Conservation (phyloP, 2,113 vertebrate species). For the Sinocyclocheilus rhinocerous region DNA sequence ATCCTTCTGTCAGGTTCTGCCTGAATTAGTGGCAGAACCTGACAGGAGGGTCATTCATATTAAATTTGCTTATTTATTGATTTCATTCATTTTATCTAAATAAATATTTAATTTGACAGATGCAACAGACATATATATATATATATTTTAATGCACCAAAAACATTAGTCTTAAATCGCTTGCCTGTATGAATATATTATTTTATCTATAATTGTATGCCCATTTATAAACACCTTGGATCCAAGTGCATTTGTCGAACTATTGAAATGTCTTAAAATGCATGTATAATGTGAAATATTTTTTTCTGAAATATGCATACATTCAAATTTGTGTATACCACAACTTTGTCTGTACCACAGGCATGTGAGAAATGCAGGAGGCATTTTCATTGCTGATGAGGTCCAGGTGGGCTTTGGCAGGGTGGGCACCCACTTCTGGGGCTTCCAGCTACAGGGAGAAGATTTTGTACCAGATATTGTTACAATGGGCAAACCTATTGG, state of each 20-base stretch:
- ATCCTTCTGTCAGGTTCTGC: not conserved
- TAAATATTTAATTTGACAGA: not conserved
- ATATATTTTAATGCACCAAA: not conserved
- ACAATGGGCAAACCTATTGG: constrained; percentile 99
- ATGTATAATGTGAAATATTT: not conserved
- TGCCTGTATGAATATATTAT: not conserved
- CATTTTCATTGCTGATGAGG: constrained; percentile 93
- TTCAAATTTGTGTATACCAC: not conserved
- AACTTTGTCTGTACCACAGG: constrained; percentile 67
- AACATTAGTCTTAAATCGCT: not conserved
- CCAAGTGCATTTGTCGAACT: not conserved
- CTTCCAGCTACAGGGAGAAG: constrained; percentile 90
- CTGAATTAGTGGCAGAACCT: no score
- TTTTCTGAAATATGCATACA: not conserved
- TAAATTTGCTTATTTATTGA: not conserved
- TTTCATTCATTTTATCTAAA: not conserved
- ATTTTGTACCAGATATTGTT: constrained; percentile 94
- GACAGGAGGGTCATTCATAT: not conserved
- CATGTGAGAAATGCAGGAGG: constrained; percentile 83
- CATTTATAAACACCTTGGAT: not conserved
- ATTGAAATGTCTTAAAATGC: no score
- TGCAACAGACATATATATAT: not conserved
- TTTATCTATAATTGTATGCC: not conserved
- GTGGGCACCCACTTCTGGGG: constrained; percentile 93
- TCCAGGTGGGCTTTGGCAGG: constrained; percentile 96